phyloP scores from a whole-genome alignment of 2,888 invertebrate genomes.

The Amiota minor region DNA sequence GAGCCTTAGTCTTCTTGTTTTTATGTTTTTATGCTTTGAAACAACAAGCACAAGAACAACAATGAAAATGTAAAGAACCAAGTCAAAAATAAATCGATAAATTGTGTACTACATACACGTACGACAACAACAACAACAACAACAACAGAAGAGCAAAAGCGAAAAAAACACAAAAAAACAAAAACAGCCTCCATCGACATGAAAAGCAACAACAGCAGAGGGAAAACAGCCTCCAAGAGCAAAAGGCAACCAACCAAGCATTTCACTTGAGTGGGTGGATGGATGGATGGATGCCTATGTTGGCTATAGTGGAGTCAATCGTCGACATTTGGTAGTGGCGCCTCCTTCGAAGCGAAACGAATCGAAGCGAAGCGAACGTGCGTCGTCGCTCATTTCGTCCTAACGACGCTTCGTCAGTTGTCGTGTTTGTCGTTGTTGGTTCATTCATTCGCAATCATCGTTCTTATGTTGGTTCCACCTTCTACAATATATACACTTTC shows the following conservation, averaged over 20 bases:
- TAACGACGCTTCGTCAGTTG: constrained; percentile 5
- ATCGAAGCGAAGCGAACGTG: too few species aligned
- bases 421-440: too few species aligned
- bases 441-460: too few species aligned
- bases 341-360: too few species aligned
- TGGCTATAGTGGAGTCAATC: not conserved
- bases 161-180: constrained; percentile 38
- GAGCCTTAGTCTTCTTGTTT: constrained; percentile 37
- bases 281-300: not conserved
- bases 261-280: not conserved
- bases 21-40: constrained; percentile 6
- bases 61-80: constrained; percentile 29
- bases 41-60: not conserved
- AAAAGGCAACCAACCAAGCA: not conserved
- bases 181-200: constrained; percentile 36
- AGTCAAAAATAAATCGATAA: constrained; percentile 66
- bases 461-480: constrained; percentile 29
- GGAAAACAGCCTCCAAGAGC: not conserved
- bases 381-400: constrained; percentile 35
- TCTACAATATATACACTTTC: constrained; percentile 22
- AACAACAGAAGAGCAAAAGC: constrained; percentile 34
- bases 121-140: constrained; percentile 40
- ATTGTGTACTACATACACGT: constrained; percentile 49
- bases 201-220: constrained; percentile 34
- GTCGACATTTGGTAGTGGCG: too few species aligned